Evolutionary conservation across 1,140 invertebrate genomes (phyloP).

Genomic region (Laupala kohalensis): DNA sequence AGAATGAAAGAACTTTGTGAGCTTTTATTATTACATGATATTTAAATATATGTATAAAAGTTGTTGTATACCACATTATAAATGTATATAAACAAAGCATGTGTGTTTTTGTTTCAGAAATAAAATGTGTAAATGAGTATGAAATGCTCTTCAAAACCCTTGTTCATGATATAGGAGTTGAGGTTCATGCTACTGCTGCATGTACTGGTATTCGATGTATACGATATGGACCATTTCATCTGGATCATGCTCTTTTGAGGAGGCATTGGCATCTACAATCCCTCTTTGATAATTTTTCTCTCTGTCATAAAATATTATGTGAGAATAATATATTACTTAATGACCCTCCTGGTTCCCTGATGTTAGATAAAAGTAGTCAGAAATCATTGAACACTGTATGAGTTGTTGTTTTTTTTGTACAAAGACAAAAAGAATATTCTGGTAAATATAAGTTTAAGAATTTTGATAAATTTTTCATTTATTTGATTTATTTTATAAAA

Average conservation of each 20-base stretch:
- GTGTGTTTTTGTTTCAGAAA: slow-evolving; percentile 45
- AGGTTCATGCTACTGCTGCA: slow-evolving; percentile 63
- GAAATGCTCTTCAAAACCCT: slow-evolving; percentile 58
- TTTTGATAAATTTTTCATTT: too few relatives aligned
- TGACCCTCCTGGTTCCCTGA: background rate
- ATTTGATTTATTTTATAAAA: too few relatives aligned
- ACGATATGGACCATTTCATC: slow-evolving; percentile 66
- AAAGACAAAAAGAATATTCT: too few relatives aligned
- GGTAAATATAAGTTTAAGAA: too few relatives aligned
- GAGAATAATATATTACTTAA: background rate
- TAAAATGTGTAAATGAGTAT: slow-evolving; percentile 72
- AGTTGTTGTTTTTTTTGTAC: too few relatives aligned
- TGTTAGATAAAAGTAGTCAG: background rate
- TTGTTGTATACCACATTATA: background rate
- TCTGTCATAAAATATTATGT: background rate
- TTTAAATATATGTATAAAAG: background rate
- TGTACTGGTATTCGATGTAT: slow-evolving; percentile 67
- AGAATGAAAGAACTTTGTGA: background rate
- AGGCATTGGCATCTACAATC: slow-evolving; percentile 70
- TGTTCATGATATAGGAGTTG: slow-evolving; percentile 65
- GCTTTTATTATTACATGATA: too few relatives aligned
- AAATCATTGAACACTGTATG: too few relatives aligned
- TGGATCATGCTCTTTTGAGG: slow-evolving; percentile 57
- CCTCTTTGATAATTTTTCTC: slow-evolving; percentile 47
- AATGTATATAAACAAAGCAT: background rate